Base-by-base conservation (phyloP, 2,113 vertebrate genomes). In the rat (Rattus norvegicus) region DNA sequence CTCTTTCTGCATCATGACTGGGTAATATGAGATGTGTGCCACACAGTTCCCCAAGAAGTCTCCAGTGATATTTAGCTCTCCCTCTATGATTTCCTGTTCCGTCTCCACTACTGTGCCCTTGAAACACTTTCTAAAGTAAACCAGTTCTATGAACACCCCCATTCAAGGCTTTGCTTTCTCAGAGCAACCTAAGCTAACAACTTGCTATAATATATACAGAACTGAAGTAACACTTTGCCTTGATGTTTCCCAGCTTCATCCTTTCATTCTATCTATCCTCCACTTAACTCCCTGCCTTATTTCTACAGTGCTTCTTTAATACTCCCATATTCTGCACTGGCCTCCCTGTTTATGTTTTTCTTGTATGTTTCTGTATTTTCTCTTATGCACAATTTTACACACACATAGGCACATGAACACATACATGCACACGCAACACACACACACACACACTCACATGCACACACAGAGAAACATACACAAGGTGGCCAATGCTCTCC, bases 161-260 rank as follows among this genome's bases (percentile, higher is more conserved):
- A 54, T 63, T 39, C 11, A 65, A 73, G 54, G 56, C 47, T 94
- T 28, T 95, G n/a, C n/a, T 39, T 92, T 88, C 81, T 88, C 65
- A 75, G 47, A 56, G 24, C 76, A 94, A 93, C 2, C 5, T 49
- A 94, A n/a, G 22, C 33, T 33, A 93, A 47, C 20, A 20, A 92
- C 63, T 11, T 3, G 7, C 19, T 33, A 43, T 43, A 54, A 54
- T 33, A 93, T 93, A 49, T 76, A 2, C 36, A 93, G 54, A 87
- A 33, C 28, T 30, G 6, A 93, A 65, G n/a, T 43, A 80, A 70
- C 52, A 56, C 22, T 24, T 61, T 63, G 56, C 30, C 33, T 54
- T 56, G 36, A 28, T 81, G 24, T 10, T 87, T 28, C 81, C 52
- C 73, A 76, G 28, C 36, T 9, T 90, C 33, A 1, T 47, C 16